Base-by-base conservation (phyloP, 2,113 vertebrate genomes). In the Connochaetes taurinus region DNA sequence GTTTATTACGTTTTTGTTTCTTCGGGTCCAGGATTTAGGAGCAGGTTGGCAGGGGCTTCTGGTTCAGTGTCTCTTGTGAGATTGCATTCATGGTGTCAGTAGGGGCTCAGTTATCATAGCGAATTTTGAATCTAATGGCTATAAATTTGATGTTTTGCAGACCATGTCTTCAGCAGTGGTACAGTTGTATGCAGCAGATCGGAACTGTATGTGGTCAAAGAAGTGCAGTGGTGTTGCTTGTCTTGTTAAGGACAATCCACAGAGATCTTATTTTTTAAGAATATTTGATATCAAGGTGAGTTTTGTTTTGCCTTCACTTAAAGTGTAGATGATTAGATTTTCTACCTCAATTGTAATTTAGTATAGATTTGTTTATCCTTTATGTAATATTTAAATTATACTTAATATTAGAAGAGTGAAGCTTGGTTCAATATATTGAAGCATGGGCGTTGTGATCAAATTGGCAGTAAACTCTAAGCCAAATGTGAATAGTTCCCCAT, bases 201-300 rank as follows among this genome's bases (percentile, higher is more conserved):
- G 99, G 78, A 99, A 99, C 98, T 99, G 98, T 85, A 96, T 99
- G 97, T 99, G 99, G 99, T 98, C 99, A 64, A 99, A 99, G 99
- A 99, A 99, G 36, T 99, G 99, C 98, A 99, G 99, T 93, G 99
- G 99, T 21, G 99, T 99, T 97, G 99, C 99, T 97, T 99, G 99
- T 97, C 98, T 99, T 97, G 99, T 99, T 97, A 99, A 99, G 98
- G 99, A 99, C 99, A 99, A 99, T 99, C 99, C 99, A 0, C 99
- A 99, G 98, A 99, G 99, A 98, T 99, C 99, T 5, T 99, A 99
- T 99, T 99, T 99, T 99, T 99, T 99, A 98, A 99, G 99, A 98
- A 99, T 99, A 98, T 99, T 99, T 98, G 99, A 99, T 98, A 99
- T 99, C 98, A 99, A 99, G 99, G 99, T 99, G 93, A 98, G 99